Conservation (phyloP, 2,888 invertebrate species). For the Catocala fraxini region DNA sequence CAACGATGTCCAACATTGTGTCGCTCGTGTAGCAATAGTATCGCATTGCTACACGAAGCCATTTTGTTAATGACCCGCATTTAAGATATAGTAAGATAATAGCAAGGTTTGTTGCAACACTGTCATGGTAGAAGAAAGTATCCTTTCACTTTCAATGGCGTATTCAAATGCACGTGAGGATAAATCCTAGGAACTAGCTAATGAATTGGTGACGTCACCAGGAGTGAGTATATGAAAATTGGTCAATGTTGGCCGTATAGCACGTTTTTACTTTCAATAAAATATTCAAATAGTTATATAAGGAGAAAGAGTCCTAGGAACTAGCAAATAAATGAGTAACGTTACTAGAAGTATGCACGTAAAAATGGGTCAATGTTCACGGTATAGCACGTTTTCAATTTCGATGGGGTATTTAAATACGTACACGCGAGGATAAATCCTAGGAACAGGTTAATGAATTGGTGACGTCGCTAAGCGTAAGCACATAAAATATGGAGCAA, state of each 20-base stretch:
- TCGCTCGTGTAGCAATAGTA: conserved; percentile 42
- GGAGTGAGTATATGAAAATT: neutral
- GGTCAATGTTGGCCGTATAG: neutral
- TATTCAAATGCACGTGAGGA: conserved; percentile 1
- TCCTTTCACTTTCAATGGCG: conserved; percentile 33
- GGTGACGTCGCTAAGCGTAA: conserved; percentile 5
- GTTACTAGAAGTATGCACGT: too few relatives aligned
- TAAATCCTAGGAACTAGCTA: conserved; percentile 4
- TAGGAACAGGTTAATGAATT: conserved; percentile 9
- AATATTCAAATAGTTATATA: neutral
- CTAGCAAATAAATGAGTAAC: neutral
- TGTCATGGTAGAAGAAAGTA: conserved; percentile 53
- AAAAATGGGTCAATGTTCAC: conserved; percentile 17
- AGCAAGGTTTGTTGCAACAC: conserved; percentile 60
- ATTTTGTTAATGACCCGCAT: conserved; percentile 69
- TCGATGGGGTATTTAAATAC: conserved; percentile 14
- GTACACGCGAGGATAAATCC: neutral
- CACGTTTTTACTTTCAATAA: too few relatives aligned
- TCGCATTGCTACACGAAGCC: conserved; percentile 53
- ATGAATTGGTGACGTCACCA: conserved; percentile 15
- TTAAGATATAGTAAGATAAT: conserved; percentile 54
- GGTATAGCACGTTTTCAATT: conserved; percentile 44
- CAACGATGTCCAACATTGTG: conserved; percentile 41
- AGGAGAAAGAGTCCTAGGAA: neutral
- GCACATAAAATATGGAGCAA: neutral